Percentiles rank a stretch among this genome's conserved stretches.
These are phyloP conservation scores for Caenorhabditis tropicalis DNA, from an alignment of 1,140 invertebrate species.

Conservation along the genomic window DNA sequence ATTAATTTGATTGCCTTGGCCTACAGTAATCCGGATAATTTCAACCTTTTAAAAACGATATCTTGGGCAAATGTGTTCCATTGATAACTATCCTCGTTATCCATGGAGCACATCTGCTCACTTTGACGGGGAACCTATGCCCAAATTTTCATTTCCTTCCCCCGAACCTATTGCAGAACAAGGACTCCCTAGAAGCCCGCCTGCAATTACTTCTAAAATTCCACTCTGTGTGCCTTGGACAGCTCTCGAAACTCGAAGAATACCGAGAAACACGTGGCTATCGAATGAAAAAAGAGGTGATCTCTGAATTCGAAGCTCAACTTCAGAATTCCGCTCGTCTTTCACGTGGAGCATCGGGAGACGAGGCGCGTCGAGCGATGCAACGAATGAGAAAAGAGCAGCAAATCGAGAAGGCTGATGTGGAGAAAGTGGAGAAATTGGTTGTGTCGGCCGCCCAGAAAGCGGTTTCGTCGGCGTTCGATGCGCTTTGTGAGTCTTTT, in stretches of 20 bases:
- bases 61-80: no score
- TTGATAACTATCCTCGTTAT: no score
- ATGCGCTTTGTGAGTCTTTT: not conserved
- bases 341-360: not conserved
- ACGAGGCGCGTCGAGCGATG: not conserved
- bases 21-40: no score
- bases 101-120: no score
- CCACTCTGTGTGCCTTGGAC: not conserved
- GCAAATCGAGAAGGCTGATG: not conserved
- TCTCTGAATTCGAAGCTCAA: not conserved
- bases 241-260: conserved; percentile 13
- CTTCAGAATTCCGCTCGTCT: not conserved
- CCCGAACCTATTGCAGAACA: not conserved
- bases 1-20: no score
- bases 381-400: not conserved
- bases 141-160: not conserved
- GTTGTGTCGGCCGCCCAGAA: not conserved
- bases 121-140: not conserved
- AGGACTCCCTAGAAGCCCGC: not conserved
- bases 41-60: no score
- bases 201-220: not conserved
- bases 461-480: not conserved
- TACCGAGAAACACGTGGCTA: not conserved
- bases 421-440: not conserved
- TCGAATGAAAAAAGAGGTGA: not conserved